Percentiles rank a stretch among this genome's conserved stretches.
These are phyloP conservation scores for Homalodisca vitripennis DNA, from an alignment of 1,140 invertebrate species.

Conservation along the genomic window DNA sequence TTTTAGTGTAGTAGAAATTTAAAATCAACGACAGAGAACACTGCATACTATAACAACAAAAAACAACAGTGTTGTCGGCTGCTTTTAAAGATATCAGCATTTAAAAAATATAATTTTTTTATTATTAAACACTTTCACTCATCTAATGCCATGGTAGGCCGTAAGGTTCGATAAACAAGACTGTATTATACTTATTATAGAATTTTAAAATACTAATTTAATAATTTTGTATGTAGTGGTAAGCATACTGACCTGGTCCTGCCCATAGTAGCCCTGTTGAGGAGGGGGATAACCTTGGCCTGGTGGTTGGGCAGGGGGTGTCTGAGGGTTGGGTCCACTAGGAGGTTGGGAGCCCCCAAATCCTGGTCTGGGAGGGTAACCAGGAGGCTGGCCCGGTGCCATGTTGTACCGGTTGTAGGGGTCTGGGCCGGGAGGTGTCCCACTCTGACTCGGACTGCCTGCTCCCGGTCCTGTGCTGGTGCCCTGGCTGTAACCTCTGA, in stretches of 20 bases:
- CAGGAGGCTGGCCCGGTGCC: slow-evolving; percentile 31
- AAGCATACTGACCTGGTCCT: slow-evolving; percentile 57
- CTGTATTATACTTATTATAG: too few relatives aligned
- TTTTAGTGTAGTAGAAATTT: too few relatives aligned
- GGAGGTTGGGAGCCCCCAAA: not conserved
- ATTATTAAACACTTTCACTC: too few relatives aligned
- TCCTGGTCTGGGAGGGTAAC: slow-evolving; percentile 39
- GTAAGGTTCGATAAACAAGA: too few relatives aligned
- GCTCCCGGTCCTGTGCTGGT: slow-evolving; percentile 29
- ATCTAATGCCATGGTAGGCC: too few relatives aligned
- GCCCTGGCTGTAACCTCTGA: slow-evolving; percentile 39
- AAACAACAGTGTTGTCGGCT: too few relatives aligned
- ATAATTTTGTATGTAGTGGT: too few relatives aligned
- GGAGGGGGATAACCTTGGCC: slow-evolving; percentile 47
- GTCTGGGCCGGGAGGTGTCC: slow-evolving; percentile 34
- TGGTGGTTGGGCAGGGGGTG: slow-evolving; percentile 33
- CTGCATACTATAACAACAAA: too few relatives aligned
- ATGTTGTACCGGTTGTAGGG: slow-evolving; percentile 41
- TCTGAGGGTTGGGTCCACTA: slow-evolving; percentile 32
- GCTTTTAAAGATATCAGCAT: too few relatives aligned
- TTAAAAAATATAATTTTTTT: too few relatives aligned
- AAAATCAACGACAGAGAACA: too few relatives aligned
- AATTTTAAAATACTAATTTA: too few relatives aligned
- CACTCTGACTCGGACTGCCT: slow-evolving; percentile 36
- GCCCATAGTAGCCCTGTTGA: slow-evolving; percentile 65